Base-by-base conservation (phyloP, 1,140 invertebrate genomes). In the Gryllus bimaculatus region DNA sequence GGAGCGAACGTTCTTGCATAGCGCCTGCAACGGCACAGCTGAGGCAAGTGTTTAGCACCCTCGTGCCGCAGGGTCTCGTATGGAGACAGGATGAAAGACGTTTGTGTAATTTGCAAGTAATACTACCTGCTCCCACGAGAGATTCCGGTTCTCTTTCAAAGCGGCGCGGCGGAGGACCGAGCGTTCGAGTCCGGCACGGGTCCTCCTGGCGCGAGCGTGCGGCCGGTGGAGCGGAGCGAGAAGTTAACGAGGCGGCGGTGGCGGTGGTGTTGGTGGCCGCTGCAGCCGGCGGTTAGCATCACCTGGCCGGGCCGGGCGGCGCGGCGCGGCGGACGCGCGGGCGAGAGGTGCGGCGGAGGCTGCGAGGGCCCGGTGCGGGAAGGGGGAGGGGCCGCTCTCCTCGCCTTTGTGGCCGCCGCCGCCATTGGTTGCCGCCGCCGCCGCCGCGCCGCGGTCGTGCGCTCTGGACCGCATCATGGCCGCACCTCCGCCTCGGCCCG, bases 51-150 rank as follows among this genome's bases (percentile, higher is more conserved):
- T 39, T 39, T 39, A 39, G 26, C 26, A 5, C 26, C 26, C 26
- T 39, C 10, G 18, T 66, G 54, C 18, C 54, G 54, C 54, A 13
- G 54, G 2, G 54, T 66, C 54, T 66, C 26, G 26, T 39, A 39
- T 5, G 26, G 26, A 39, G 26, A 5, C 26, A 39, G 54, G 54
- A 66, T 10, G 18, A 66, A 66, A 18, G 54, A 66, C 18, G 54
- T 18, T 66, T 66, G 54, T 66, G 54, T 66, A 66, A 66, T 66
- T 66, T 66, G 54, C 54, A 66, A 66, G 54, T 66, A 66, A 66
- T 66, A 66, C 54, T 66, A 10, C 54, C 54, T 3, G 18, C 54
- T 39, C 54, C 10, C 54, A 66, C 54, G 18, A 66, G 54, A 10
- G 54, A 66, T 66, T 66, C 54, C 54, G 54, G 54, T 18, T 66